A percentile compares a stretch with the other conserved stretches of the same genome.
Evolutionary conservation across 2,113 vertebrate genomes (phyloP).

Genomic region (Psammodynastes pulverulentus): DNA sequence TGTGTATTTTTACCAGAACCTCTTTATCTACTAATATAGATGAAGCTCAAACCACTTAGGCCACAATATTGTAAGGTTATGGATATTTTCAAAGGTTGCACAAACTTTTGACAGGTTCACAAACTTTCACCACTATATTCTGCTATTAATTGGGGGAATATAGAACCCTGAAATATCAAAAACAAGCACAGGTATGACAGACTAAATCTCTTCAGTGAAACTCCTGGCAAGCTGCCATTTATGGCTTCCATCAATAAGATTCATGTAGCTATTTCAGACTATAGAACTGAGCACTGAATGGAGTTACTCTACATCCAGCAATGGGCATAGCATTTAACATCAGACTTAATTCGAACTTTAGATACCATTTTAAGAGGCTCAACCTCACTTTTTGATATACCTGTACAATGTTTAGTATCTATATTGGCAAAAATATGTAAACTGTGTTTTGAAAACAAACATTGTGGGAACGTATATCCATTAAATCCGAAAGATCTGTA

Average conservation of each 20-base stretch:
- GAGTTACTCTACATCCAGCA: not conserved
- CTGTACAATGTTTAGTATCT: not conserved
- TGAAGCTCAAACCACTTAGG: not conserved
- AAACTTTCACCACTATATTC: not conserved
- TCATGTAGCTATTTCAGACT: not conserved
- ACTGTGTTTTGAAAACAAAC: not conserved
- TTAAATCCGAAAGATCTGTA: not conserved
- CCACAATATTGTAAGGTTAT: not conserved
- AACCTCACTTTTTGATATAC: not conserved
- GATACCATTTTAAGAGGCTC: not conserved
- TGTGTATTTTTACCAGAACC: not conserved
- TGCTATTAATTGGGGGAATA: not conserved
- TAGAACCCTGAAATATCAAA: not conserved
- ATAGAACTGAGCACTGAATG: not conserved
- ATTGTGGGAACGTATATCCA: not conserved
- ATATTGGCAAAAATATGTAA: not conserved
- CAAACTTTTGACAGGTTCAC: not conserved
- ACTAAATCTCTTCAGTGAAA: not conserved
- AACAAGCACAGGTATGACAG: not conserved
- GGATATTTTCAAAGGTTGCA: not conserved
- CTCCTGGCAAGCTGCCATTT: not conserved
- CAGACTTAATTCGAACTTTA: not conserved
- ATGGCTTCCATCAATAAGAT: not conserved
- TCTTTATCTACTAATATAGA: not conserved
- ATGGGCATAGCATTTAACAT: not conserved